These are phyloP conservation scores for Lutraria rhynchaena DNA, from an alignment of 1,140 invertebrate species.

Conservation along the genomic window DNA sequence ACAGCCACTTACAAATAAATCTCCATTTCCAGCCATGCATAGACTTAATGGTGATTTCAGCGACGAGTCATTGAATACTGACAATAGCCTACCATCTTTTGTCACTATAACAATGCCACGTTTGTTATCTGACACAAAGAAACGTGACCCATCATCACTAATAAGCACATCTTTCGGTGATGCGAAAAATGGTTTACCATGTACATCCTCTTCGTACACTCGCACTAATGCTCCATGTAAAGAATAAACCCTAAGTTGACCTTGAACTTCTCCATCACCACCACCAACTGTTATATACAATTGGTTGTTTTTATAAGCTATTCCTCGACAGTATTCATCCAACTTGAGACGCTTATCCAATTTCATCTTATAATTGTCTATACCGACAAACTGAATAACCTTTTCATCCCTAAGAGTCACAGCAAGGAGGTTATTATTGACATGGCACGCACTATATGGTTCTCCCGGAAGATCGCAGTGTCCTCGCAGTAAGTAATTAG, in stretches of 20 bases:
- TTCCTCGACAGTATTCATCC: constrained; percentile 51
- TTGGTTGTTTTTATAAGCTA: constrained; percentile 31
- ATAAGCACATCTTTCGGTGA: constrained; percentile 18
- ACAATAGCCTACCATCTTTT: constrained; percentile 25
- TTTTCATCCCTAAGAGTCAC: constrained; percentile 39
- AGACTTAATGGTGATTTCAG: constrained; percentile 23
- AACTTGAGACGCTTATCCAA: constrained; percentile 32
- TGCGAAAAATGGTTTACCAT: constrained; percentile 31
- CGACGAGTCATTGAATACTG: constrained; percentile 10
- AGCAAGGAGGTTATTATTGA: constrained; percentile 6
- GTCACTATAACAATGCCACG: constrained; percentile 32
- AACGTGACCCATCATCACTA: constrained; percentile 22
- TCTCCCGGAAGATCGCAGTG: constrained; percentile 46
- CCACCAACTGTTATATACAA: constrained; percentile 42
- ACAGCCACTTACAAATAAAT: constrained; percentile 42
- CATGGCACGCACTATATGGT: constrained; percentile 30
- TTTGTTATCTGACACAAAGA: constrained; percentile 36
- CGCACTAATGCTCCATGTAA: constrained; percentile 26
- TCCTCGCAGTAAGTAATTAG: background rate
- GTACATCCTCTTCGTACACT: constrained; percentile 45
- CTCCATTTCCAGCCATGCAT: constrained; percentile 47
- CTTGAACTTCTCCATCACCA: constrained; percentile 44
- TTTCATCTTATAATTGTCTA: constrained; percentile 15
- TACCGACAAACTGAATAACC: constrained; percentile 23
- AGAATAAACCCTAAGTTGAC: constrained; percentile 41